Percentiles rank a stretch among this genome's conserved stretches.
These are phyloP conservation scores for Zosterops japonicus DNA, from an alignment of 2,113 vertebrate genomes.

Conservation along the genomic window DNA sequence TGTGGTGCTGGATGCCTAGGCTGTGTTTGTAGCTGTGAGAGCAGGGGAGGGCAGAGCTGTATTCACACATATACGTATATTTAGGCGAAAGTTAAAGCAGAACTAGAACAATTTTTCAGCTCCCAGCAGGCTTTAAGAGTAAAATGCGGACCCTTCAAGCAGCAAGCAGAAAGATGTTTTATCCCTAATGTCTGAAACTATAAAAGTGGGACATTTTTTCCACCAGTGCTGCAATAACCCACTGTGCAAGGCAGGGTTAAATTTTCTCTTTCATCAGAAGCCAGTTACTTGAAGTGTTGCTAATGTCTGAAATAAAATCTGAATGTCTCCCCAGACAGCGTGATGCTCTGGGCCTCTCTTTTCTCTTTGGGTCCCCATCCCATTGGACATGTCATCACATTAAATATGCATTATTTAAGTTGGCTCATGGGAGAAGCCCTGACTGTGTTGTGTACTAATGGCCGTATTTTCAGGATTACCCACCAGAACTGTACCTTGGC, in stretches of 20 bases:
- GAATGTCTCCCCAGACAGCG: neutral
- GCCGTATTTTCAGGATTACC: neutral
- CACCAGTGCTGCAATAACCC: neutral
- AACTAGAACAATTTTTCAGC: neutral
- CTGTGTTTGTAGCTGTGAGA: neutral
- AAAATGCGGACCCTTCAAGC: neutral
- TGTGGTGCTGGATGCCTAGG: neutral
- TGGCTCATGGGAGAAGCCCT: neutral
- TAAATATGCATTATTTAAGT: slow-evolving; percentile 25
- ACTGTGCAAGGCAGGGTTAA: slow-evolving; percentile 10
- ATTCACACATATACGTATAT: neutral
- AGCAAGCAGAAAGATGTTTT: neutral
- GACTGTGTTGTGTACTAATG: neutral
- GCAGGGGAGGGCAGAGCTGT: neutral
- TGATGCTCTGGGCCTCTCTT: neutral
- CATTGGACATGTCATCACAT: neutral
- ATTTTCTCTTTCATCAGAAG: slow-evolving; percentile 30
- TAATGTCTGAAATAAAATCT: slow-evolving; percentile 45
- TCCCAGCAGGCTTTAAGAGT: neutral
- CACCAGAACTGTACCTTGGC: neutral
- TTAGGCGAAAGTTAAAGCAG: neutral
- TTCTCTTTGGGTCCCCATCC: neutral
- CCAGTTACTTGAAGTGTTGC: neutral
- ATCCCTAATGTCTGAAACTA: neutral
- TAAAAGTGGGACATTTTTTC: neutral